These are phyloP conservation scores for Notarius quadriscutis DNA, from an alignment of 2,113 vertebrate genomes.

Conservation along the genomic window DNA sequence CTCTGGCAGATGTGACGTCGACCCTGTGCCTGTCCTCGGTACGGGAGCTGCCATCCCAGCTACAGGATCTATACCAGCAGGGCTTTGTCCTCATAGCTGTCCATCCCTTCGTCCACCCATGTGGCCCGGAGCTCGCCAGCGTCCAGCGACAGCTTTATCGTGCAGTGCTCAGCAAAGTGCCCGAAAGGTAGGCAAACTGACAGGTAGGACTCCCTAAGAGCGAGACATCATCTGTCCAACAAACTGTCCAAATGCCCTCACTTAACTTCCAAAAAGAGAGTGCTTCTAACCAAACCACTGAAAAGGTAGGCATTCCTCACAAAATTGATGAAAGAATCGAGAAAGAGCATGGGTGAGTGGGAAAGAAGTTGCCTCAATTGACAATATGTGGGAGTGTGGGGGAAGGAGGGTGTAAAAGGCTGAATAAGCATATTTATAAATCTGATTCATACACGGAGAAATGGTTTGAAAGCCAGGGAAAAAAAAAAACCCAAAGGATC, in stretches of 20 bases:
- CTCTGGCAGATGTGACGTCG: constrained; percentile 79
- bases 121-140: constrained; percentile 79
- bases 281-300: neutral
- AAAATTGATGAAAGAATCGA: neutral
- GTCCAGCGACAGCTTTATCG: constrained; percentile 89
- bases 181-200: constrained; percentile 78
- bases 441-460: neutral
- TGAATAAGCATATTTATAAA: neutral
- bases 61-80: constrained; percentile 93
- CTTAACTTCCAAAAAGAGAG: neutral
- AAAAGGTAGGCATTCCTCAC: neutral
- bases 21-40: constrained; percentile 88
- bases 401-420: neutral
- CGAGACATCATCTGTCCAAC: neutral
- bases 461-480: neutral
- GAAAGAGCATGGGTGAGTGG: neutral
- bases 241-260: neutral
- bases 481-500: neutral
- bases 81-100: constrained; percentile 86
- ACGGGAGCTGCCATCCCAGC: constrained; percentile 85
- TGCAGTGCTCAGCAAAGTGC: constrained; percentile 88
- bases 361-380: neutral
- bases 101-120: constrained; percentile 91
- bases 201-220: neutral
- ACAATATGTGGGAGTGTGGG: neutral